Base-by-base conservation (phyloP, 2,888 invertebrate species). In the Drosophila macrospina region DNA sequence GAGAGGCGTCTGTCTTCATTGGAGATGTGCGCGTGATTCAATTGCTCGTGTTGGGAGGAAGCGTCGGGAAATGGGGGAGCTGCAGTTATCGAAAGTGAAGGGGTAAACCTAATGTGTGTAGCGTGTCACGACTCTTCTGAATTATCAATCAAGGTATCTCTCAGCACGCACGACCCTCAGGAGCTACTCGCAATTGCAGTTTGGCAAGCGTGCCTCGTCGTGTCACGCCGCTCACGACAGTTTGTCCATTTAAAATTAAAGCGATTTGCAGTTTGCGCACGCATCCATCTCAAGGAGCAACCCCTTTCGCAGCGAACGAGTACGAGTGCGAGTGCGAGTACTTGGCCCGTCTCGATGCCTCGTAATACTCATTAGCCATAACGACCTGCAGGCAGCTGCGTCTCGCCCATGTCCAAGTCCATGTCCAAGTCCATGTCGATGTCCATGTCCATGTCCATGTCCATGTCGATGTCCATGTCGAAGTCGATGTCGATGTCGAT, bases 321-420 rank as follows among this genome's bases (percentile, higher is more conserved):
- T n/a, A n/a, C n/a, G 6, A 13, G 16, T 16, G 30, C 11, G 8
- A 47, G 24, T 41, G 39, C 28, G 20, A 34, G 48, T 34, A 51
- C 56, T 70, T 64, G 30, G 45, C 26, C 61, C n/a, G 50, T 64
- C 56, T 60, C 48, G 64, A 68, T 69, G 74, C 50, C 73, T 80
- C 78, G 78, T 73, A 86, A 84, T 86, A 80, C 86, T 83, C 82
- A 83, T 83, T 83, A 83, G 86, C 84, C 60, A 86, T 86, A 83
- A 83, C 84, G 82, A 84, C 78, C 74, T 63, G 32, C 66, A 52
- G 66, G 65, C 74, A 55, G 75, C 76, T 76, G 74, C 54, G 76
- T 57, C 55, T 37, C 59, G 28, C 55, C 45, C 60, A 42, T 13
- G 44, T 59, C 45, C 47, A 51, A 41, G 5, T 39, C n/a, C 28